Evolutionary conservation across 2,888 invertebrate species (phyloP).

Genomic region (Ectemnius continuus): DNA sequence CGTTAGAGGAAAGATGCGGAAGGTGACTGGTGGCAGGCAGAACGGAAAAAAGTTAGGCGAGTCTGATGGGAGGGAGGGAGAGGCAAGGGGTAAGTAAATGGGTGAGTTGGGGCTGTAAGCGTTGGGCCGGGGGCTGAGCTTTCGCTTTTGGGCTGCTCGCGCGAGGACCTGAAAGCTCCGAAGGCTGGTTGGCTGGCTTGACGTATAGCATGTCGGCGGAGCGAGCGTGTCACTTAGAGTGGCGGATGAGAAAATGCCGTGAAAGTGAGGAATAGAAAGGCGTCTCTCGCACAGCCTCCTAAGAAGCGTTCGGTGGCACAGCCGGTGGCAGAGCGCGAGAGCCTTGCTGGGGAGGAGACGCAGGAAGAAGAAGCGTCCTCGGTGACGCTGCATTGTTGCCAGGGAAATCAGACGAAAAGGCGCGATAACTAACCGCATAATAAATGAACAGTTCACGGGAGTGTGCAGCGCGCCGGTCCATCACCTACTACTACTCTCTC

Average conservation of each 20-base stretch:
- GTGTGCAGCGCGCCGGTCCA: conserved; percentile 69
- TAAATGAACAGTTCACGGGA: conserved; percentile 77
- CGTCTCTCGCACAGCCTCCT: conserved; percentile 45
- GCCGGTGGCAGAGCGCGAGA: conserved; percentile 18
- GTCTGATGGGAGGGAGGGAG: background rate
- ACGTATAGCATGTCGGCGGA: conserved; percentile 72
- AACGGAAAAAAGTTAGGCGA: background rate
- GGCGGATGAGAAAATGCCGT: conserved; percentile 66
- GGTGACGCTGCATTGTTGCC: conserved; percentile 77
- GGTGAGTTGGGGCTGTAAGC: background rate
- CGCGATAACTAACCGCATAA: conserved; percentile 79
- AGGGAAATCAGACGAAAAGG: conserved; percentile 79
- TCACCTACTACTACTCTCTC: conserved; percentile 5
- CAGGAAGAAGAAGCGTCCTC: conserved; percentile 19
- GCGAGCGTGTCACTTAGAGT: conserved; percentile 64
- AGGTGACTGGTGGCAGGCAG: background rate
- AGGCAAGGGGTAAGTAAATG: conserved; percentile 5
- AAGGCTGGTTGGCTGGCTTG: conserved; percentile 55
- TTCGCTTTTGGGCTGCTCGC: background rate
- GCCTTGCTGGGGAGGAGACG: too few relatives aligned
- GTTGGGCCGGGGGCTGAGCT: background rate
- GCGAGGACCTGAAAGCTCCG: too few relatives aligned
- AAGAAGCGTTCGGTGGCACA: conserved; percentile 61
- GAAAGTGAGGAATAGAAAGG: conserved; percentile 45
- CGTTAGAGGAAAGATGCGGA: background rate